Conservation (phyloP, 1,140 invertebrate genomes). For the Drosophila obscura region DNA sequence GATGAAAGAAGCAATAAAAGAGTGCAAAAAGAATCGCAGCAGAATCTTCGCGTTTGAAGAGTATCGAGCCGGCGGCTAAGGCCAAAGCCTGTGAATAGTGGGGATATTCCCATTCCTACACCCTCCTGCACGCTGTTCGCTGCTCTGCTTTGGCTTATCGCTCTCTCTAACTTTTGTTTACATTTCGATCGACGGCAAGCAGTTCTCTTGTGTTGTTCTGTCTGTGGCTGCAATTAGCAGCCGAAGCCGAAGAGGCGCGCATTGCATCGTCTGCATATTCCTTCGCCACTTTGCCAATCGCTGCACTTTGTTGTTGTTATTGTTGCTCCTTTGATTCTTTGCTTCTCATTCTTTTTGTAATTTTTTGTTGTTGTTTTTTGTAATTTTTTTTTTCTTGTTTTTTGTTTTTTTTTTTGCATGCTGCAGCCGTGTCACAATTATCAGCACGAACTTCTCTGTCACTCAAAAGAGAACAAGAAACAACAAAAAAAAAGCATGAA, state of each 20-base stretch:
- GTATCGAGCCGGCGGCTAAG: too few species aligned
- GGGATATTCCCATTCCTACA: too few species aligned
- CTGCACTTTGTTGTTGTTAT: constrained; percentile 4
- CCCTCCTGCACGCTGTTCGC: too few species aligned
- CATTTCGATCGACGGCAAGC: too few species aligned
- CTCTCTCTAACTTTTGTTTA: too few species aligned
- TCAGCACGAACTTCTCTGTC: constrained; percentile 68
- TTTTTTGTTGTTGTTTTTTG: constrained; percentile 7
- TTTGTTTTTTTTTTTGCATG: constrained; percentile 44
- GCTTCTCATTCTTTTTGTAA: constrained; percentile 15
- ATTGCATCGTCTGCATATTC: constrained; percentile 33
- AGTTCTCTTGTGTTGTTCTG: constrained; percentile 1
- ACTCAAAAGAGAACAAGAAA: constrained; percentile 15
- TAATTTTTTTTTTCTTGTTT: constrained; percentile 9
- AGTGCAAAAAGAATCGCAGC: too few species aligned
- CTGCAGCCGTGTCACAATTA: constrained; percentile 61
- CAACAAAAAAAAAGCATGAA: constrained; percentile 40
- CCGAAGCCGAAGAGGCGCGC: not conserved
- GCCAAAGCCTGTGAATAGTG: too few species aligned
- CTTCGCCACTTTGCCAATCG: not conserved
- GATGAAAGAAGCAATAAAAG: too few species aligned
- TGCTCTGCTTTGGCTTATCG: too few species aligned
- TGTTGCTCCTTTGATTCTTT: not conserved
- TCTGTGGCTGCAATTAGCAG: constrained; percentile 45
- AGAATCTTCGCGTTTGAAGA: too few species aligned